Base-by-base conservation (phyloP, 2,888 invertebrate species). In the Barypeithes pellucidus region DNA sequence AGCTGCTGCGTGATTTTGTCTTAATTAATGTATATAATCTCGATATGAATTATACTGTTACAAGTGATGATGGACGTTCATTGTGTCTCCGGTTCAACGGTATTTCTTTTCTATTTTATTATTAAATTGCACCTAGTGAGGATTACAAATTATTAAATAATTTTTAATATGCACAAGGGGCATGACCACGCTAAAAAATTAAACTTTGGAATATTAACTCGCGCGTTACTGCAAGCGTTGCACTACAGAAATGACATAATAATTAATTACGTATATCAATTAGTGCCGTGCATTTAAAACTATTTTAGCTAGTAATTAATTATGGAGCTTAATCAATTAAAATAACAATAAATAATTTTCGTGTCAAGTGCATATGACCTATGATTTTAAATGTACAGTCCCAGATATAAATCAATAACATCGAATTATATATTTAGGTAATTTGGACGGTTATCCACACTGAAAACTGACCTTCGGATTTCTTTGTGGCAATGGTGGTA, bases 261-360 rank as follows among this genome's bases (percentile, higher is more conserved):
- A 50, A 50, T 50, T 50, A 50, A 50, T 50, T 50, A 24, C n/a
- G 22, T 50, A 22, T 50, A 22, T 50, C 24, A 50, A 50, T 50
- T 50, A 50, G 50, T 12, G 50, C 22, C 50, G 4, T 50, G n/a
- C 9, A 47, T 50, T 22, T 50, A 50, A 24, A 50, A 50, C 50
- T 43, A 43, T 16, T 43, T 43, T 43, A 16, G 43, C 43, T 50
- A 20, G 81, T 82, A 81, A 83, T 84, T 83, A 83, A 84, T 84
- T 84, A 83, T 82, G 77, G 79, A 78, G 79, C 80, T 80, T 80
- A 82, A 84, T 84, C 83, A 84, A 84, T 84, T 84, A 83, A 82
- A 82, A 81, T 81, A 82, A 81, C 80, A 80, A 79, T 81, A 81
- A 80, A 79, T 81, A 81, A 81, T 81, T 80, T 79, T 80, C 79